Conservation (phyloP, 2,113 vertebrate genomes). For the Saguinus midas region DNA sequence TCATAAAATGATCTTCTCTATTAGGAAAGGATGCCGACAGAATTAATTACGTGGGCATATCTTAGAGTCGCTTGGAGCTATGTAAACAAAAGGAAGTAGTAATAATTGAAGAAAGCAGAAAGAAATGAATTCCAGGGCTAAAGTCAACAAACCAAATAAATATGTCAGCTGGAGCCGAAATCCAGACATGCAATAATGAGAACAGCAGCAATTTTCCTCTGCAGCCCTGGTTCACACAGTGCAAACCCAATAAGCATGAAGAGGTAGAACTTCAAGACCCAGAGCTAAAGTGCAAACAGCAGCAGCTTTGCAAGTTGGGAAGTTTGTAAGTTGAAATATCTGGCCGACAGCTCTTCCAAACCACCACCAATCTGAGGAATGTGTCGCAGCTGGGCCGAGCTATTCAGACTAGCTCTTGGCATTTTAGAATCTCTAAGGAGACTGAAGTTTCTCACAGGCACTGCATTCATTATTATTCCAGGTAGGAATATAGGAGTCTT, state of each 20-base stretch:
- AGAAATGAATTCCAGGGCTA: conserved; percentile 66
- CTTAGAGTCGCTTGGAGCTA: conserved; percentile 40
- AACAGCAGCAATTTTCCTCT: conserved; percentile 61
- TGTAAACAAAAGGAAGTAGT: conserved; percentile 15
- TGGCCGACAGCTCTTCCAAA: neutral
- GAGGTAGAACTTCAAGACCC: conserved; percentile 63
- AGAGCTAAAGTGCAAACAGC: conserved; percentile 60
- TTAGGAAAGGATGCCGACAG: neutral
- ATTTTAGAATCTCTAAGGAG: neutral
- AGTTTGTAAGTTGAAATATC: conserved; percentile 56
- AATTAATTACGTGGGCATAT: conserved; percentile 19
- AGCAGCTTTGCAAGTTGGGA: conserved; percentile 41
- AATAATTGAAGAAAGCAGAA: conserved; percentile 49
- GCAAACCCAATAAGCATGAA: conserved; percentile 75
- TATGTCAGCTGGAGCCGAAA: conserved; percentile 46
- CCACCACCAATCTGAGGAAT: neutral
- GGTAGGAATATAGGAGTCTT: neutral
- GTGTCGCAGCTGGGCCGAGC: neutral
- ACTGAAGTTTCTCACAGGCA: neutral
- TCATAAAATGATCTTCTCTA: conserved; percentile 48
- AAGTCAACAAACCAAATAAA: conserved; percentile 77
- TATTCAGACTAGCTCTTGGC: fast-evolving
- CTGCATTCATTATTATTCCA: neutral
- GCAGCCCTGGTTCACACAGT: conserved; percentile 66
- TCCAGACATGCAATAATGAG: conserved; percentile 58